phyloP scores from a whole-genome alignment of 2,888 invertebrate species.

The Apomyelois bistriatella region DNA sequence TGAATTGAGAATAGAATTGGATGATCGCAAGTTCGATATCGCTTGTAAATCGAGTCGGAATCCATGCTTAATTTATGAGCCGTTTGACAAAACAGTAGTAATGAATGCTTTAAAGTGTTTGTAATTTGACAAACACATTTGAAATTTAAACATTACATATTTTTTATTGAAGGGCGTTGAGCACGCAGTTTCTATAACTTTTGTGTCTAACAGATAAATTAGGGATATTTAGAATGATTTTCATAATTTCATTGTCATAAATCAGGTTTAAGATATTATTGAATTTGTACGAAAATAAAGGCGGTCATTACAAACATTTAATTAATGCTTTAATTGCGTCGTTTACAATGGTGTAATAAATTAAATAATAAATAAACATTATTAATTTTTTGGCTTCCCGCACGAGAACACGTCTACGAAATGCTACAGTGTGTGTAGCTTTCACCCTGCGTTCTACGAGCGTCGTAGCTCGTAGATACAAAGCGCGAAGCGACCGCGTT shows the following conservation, averaged over 20 bases:
- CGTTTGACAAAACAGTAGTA: slow-evolving; percentile 26
- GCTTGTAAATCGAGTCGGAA: slow-evolving; percentile 41
- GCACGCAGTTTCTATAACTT: too few relatives aligned
- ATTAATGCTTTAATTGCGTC: too few relatives aligned
- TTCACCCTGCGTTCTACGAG: slow-evolving; percentile 26
- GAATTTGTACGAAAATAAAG: too few relatives aligned
- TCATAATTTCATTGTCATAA: too few relatives aligned
- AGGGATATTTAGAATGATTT: too few relatives aligned
- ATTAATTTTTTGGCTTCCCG: too few relatives aligned
- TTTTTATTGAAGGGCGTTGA: too few relatives aligned
- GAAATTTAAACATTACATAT: slow-evolving; percentile 7
- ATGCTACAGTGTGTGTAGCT: slow-evolving; percentile 13
- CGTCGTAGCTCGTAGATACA: slow-evolving; percentile 22
- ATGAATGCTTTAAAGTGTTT: slow-evolving; percentile 15
- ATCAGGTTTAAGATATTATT: too few relatives aligned
- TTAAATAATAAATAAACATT: too few relatives aligned
- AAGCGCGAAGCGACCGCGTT: slow-evolving; percentile 24
- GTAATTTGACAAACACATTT: slow-evolving; percentile 8
- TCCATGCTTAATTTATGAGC: slow-evolving; percentile 31
- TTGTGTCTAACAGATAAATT: too few relatives aligned
- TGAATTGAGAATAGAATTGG: slow-evolving; percentile 46
- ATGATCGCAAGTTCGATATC: slow-evolving; percentile 52
- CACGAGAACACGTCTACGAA: not conserved
- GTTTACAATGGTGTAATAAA: too few relatives aligned
- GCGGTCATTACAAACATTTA: too few relatives aligned